A percentile compares a stretch with the other conserved stretches of the same genome.
phyloP scores from a whole-genome alignment of 1,140 invertebrate genomes.

The Drosophila oshimai region DNA sequence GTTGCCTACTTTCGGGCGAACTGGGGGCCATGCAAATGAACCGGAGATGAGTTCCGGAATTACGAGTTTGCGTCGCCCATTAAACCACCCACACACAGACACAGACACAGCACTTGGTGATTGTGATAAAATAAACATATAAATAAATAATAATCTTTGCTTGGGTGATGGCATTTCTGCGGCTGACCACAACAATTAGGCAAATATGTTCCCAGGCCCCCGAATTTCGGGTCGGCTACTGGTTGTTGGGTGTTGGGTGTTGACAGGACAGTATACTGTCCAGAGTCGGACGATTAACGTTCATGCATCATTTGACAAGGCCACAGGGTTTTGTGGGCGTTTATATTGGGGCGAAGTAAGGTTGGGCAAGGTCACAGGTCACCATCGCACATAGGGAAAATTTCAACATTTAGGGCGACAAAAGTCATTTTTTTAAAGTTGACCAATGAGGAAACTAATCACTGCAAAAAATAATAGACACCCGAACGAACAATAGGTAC shows the following conservation, averaged over 20 bases:
- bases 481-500: too few species aligned
- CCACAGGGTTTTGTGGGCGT: neutral
- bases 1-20: constrained; percentile 41
- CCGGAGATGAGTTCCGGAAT: constrained; percentile 54
- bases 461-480: too few species aligned
- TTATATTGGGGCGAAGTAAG: neutral
- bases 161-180: constrained; percentile 33
- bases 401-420: too few species aligned
- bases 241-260: neutral
- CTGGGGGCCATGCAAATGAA: constrained; percentile 49
- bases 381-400: too few species aligned
- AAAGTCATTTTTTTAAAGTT: too few species aligned
- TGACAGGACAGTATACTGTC: constrained; percentile 15
- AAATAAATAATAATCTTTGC: constrained; percentile 64
- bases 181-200: constrained; percentile 61
- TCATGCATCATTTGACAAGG: constrained; percentile 40
- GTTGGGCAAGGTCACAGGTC: neutral
- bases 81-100: neutral
- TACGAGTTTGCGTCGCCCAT: constrained; percentile 31
- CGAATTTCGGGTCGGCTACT: neutral
- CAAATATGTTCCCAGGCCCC: constrained; percentile 19
- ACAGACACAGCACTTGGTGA: constrained; percentile 1
- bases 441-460: too few species aligned
- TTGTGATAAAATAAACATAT: constrained; percentile 55
- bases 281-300: constrained; percentile 26